Evolutionary conservation across 1,140 invertebrate genomes (phyloP), one percentile per base, ranked within the genome.

Genomic region (Drosophila truncata): DNA sequence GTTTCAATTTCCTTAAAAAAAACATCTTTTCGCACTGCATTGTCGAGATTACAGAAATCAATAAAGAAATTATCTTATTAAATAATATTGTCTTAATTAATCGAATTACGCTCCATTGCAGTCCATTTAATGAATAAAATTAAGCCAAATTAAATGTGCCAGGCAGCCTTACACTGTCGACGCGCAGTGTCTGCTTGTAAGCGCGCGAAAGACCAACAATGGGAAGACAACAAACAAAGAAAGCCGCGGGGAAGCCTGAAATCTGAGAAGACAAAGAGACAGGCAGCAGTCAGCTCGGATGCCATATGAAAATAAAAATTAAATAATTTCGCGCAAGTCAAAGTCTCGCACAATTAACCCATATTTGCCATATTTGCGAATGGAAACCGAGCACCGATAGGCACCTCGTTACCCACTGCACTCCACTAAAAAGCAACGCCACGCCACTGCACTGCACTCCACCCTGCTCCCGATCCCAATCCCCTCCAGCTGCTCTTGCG

Each of bases 261-360:
- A 63, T 25, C 11, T 27, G 31, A 33, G 16, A 4, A 33, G 44
- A 37, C 46, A 57, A 55, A 39, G 31, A 16, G 27, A 35, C 33
- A n/a, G 20, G 14, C 31, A 35, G 50, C 27, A 35, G 27, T 37
- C 29, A 61, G 47, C 5, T 39, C 67, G 35, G 25, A 27, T 42
- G 25, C 23, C 37, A 55, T 61, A 55, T 46, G 65, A 57, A 81
- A 72, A 49, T 62, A 52, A 69, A 75, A 72, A 84, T 90, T 76
- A 88, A 88, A 88, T 70, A 70, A 79, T 84, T 88, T 39, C 49
- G 49, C 50, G 58, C 63, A 75, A 85, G 81, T 85, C 81, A 80
- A 90, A 80, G 85, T 67, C 71, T 76, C 60, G 81, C 78, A 90
- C 81, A 90, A 90, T 90, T 90, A 90, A 90, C 71, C 85, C 75